A percentile compares a stretch with the other conserved stretches of the same genome.
Evolutionary conservation across 2,797 vertebrate genomes (phyloP).

Genomic region (Denticeps clupeoides): DNA sequence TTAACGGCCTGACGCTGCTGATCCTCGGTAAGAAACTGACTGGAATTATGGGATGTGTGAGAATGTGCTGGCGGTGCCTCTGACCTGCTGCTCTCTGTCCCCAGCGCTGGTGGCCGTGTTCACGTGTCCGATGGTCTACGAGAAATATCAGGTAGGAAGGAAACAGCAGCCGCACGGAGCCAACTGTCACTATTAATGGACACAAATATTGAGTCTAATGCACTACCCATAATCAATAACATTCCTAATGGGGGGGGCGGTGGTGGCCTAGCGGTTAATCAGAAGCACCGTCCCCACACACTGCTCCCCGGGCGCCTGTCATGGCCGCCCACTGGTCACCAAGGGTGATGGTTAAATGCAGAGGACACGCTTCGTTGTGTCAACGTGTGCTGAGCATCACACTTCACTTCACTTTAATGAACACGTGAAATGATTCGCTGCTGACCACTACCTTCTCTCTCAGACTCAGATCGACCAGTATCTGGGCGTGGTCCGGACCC

Average conservation of each 20-base stretch:
- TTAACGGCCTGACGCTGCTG: slow-evolving; percentile 95
- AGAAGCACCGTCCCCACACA: no score
- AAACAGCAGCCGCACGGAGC: no score
- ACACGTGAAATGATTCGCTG: no score
- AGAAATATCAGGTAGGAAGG: not conserved
- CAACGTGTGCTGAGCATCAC: not conserved
- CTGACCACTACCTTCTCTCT: not conserved
- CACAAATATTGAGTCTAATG: not conserved
- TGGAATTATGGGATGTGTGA: not conserved
- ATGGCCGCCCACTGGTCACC: no score
- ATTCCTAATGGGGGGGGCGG: not conserved
- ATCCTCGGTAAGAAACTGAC: slow-evolving; percentile 93
- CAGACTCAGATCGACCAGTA: not conserved
- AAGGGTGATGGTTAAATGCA: not conserved
- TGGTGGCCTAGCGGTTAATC: not conserved
- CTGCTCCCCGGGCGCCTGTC: no score
- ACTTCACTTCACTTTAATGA: not conserved
- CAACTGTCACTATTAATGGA: no score
- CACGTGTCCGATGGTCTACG: slow-evolving; percentile 89
- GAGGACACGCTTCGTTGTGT: not conserved
- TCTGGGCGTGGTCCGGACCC: slow-evolving; percentile 58
- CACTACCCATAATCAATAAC: not conserved
- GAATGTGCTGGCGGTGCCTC: not conserved
- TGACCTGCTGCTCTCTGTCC: slow-evolving; percentile 25
- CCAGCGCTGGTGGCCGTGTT: slow-evolving; percentile 95